Base-by-base conservation (phyloP, 2,797 vertebrate genomes). In the Sebastes aleutianus region DNA sequence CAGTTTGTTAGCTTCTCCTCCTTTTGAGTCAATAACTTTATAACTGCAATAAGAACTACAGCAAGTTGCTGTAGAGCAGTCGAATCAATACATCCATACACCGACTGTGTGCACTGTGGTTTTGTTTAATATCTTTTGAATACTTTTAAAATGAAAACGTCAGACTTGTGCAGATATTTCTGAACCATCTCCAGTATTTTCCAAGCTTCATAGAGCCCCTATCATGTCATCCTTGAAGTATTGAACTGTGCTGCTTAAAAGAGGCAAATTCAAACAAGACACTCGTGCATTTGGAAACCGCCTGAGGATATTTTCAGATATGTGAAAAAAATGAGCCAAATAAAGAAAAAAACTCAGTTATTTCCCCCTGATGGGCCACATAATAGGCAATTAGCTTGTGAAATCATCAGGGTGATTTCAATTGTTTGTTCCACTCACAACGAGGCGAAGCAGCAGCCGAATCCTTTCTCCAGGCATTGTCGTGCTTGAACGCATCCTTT, bases 331-430 rank as follows among this genome's bases (percentile, higher is more conserved):
- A 54, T 31, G 32, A 81, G 71, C 22, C 74, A 85, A 84, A 87
- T 74, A 77, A 77, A 63, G 61, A 63, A 70, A 13, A 59, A 84
- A 79, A 75, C 8, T 59, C 56, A 22, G 58, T 80, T 80, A 86
- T 88, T 92, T 86, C 64, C 83, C 81, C 80, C 79, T 78, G 77
- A 90, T n/a, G 57, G 64, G 74, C 76, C 66, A 76, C 84, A 86
- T 88, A 90, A 92, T 89, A 85, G 85, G 83, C 82, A 90, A 92
- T 92, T 93, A 93, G 82, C 83, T 86, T 85, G 81, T 84, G 82
- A 92, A 91, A 91, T 91, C 80, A 76, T 78, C 39, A 18, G 79
- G 74, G 77, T 50, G 59, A 43, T 36, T 74, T 82, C 80, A 22
- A 70, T 82, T 88, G 87, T 90, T 91, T 90, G 81, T 91, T 92